phyloP scores from a whole-genome alignment of 1,140 invertebrate genomes.

The Drosophila orena region DNA sequence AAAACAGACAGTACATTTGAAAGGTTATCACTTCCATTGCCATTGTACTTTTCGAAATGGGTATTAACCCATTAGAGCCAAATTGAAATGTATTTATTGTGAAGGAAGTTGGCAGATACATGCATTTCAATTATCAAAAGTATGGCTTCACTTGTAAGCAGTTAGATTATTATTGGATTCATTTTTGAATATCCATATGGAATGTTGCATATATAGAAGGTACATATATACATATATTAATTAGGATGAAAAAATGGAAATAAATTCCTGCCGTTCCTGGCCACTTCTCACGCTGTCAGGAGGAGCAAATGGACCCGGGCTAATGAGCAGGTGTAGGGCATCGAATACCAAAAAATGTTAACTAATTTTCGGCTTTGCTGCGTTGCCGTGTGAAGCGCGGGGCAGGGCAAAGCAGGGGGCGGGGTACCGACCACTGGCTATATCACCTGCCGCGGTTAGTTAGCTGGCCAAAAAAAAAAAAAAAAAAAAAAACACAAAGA shows the following conservation, averaged over 20 bases:
- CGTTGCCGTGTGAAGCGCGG: conserved; percentile 75
- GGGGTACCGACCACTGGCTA: not conserved
- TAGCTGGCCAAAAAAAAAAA: conserved; percentile 14
- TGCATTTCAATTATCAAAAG: too few species aligned
- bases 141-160: too few species aligned
- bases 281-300: conserved; percentile 36
- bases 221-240: too few species aligned
- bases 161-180: not conserved
- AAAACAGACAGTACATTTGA: not conserved
- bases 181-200: not conserved
- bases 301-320: conserved; percentile 51
- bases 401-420: not conserved
- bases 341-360: conserved; percentile 70
- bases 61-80: too few species aligned
- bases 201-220: too few species aligned
- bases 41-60: not conserved
- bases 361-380: conserved; percentile 82
- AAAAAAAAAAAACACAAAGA: not conserved
- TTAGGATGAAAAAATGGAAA: not conserved
- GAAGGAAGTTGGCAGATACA: too few species aligned
- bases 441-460: conserved; percentile 47
- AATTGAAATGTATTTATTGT: too few species aligned
- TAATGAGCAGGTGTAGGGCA: conserved; percentile 49
- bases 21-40: not conserved
- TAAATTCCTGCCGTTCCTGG: not conserved